Evolutionary conservation across 2,888 invertebrate genomes (phyloP).

Genomic region (Seira sanloemensis): DNA sequence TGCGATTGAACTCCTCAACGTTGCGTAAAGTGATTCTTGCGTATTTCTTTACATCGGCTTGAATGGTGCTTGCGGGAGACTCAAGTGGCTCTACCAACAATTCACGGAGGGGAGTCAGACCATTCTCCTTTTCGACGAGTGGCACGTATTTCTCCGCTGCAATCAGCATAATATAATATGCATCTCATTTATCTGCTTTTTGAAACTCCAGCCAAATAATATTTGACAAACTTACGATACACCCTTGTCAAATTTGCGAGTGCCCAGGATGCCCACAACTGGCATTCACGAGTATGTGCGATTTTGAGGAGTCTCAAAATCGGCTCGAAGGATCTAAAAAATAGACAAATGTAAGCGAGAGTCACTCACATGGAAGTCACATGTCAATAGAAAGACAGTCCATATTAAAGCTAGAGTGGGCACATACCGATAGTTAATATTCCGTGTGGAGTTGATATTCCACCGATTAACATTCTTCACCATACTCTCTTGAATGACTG

Average conservation of each 20-base stretch:
- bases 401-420: background rate
- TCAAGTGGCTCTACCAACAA: conserved; percentile 73
- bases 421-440: conserved; percentile 96
- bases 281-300: conserved; percentile 92
- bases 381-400: background rate
- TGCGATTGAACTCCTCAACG: conserved; percentile 51
- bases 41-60: conserved; percentile 55
- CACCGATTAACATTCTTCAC: conserved; percentile 90
- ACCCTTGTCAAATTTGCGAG: conserved; percentile 95
- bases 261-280: conserved; percentile 98
- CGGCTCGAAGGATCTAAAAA: conserved; percentile 89
- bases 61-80: conserved; percentile 10
- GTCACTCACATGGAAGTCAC: too few species aligned
- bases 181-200: background rate
- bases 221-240: conserved; percentile 84
- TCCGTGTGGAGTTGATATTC: conserved; percentile 90
- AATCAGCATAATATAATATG: conserved; percentile 74
- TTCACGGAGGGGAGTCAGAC: conserved; percentile 77
- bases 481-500: conserved; percentile 85
- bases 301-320: conserved; percentile 89
- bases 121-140: conserved; percentile 90
- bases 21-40: conserved; percentile 51
- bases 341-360: background rate
- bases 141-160: conserved; percentile 94
- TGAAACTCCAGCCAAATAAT: background rate